Base-by-base conservation (phyloP, 2,113 vertebrate species). In the Saccopteryx leptura region DNA sequence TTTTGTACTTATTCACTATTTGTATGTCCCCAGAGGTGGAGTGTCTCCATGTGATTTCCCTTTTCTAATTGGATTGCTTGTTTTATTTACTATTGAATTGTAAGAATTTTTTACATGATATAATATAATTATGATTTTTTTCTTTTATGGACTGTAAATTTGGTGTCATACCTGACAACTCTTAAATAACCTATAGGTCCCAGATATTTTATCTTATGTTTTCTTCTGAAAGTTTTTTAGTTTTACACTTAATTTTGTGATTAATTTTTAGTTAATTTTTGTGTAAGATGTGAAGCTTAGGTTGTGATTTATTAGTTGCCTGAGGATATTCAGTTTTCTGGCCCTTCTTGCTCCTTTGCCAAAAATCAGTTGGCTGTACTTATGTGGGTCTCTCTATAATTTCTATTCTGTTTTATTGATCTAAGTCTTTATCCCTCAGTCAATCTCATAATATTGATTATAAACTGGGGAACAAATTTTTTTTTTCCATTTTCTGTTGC, bases 171-270 rank as follows among this genome's bases (percentile, higher is more conserved):
- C 33, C 12, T 83, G 74, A 85, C 46, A 74, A 74, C 21, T 66
- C 48, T 80, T 92, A 74, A 72, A 33, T 6, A 69, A 90, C 18
- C 17, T 2, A 3, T 39, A 83, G 56, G 18, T 83, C 46, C 12
- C 7, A 90, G 60, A 80, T 87, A 71, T 39, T 61, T 91, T 71
- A 56, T 60, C 33, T 90, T 82, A 10, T 61, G 10, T 93, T 95
- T 76, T 65, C 33, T 88, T 26, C 19, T 74, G 33, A 68, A n/a
- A 68, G 54, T 52, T 82, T 61, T 72, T 89, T 50, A 66, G 13
- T 26, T 93, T 94, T 80, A 33, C n/a, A 48, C 78, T 78, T 95
- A 61, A 46, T 72, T 68, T 54, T 93, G 60, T 71, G 79, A 69
- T 84, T 9, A 83, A 10, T 63, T 85, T 76, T 56, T 50, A 48